Base-by-base conservation (phyloP, 1,140 invertebrate species). In the Calliopsis andreniformis region DNA sequence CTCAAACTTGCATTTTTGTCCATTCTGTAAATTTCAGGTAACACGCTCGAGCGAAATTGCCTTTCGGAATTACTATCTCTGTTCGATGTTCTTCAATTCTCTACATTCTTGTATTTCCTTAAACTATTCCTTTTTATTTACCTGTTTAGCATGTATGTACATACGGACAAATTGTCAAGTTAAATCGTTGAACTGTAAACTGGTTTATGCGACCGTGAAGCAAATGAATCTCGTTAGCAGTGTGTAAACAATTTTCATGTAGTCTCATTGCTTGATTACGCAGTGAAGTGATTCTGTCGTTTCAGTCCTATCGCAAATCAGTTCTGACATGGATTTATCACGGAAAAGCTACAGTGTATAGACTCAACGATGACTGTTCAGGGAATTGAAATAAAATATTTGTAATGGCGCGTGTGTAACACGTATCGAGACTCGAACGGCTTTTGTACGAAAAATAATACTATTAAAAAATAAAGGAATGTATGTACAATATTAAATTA, bases 311-410 rank as follows among this genome's bases (percentile, higher is more conserved):
- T 75, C 71, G 23, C 62, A 53, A 30, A 67, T 39, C 55, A 2
- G 14, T 67, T 20, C 12, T 18, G 56, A 23, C 20, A 3, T 20
- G 18, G 43, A 39, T 75, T 75, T 67, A 51, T 75, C 42, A 67
- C n/a, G n/a, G 71, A 28, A 51, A 67, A 75, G 12, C 51, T 39
- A 75, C 67, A 55, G 51, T 67, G 63, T 30, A 39, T 67, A 43
- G 49, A 45, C 56, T 66, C 42, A n/a, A 66, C 16, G 61, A 73
- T 73, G 51, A 47, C 42, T 67, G 39, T 67, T 67, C 63, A 45
- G 25, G 28, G 62, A 67, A 75, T 67, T 67, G 47, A 39, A 67
- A 58, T 51, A 20, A 66, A 75, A 67, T 47, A 39, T 66, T 73
- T 73, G 39, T 35, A 32, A 47, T 47, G 55, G 20, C 12, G 42